Percentiles rank a stretch among this genome's conserved stretches.
phyloP scores from a whole-genome alignment of 2,113 vertebrate genomes.

The Ariopsis seemanni region DNA sequence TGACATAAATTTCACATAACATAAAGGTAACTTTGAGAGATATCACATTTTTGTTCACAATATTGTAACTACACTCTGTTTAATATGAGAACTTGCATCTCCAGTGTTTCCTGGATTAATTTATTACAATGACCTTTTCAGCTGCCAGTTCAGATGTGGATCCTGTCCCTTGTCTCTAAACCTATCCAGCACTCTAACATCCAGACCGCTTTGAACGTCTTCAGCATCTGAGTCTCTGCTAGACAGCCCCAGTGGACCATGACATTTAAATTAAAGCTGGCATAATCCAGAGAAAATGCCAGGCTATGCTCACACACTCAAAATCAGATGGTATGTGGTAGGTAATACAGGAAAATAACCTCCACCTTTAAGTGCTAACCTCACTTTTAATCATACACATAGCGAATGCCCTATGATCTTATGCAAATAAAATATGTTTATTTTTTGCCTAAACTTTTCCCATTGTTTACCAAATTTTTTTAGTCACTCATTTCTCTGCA shows the following conservation, averaged over 20 bases:
- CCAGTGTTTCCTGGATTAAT: constrained; percentile 15
- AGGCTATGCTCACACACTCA: constrained; percentile 47
- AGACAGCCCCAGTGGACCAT: constrained; percentile 57
- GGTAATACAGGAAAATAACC: constrained; percentile 59
- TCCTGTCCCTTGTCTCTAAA: constrained; percentile 41
- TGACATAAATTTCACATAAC: neutral
- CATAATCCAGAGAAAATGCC: constrained; percentile 65
- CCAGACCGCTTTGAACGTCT: constrained; percentile 60
- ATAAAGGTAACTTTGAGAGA: neutral
- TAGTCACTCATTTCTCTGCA: neutral
- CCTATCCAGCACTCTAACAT: constrained; percentile 53
- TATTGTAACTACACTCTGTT: constrained; percentile 9
- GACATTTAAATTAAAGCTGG: constrained; percentile 77
- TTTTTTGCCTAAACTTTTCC: constrained; percentile 60
- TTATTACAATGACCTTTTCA: constrained; percentile 58
- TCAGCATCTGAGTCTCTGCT: constrained; percentile 58
- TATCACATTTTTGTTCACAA: neutral
- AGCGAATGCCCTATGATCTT: constrained; percentile 36
- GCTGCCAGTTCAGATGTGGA: constrained; percentile 55
- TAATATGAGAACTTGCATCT: constrained; percentile 18
- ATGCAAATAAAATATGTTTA: neutral
- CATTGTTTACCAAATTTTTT: constrained; percentile 57
- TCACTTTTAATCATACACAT: constrained; percentile 61
- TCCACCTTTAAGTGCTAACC: constrained; percentile 57
- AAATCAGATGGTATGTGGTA: constrained; percentile 72